Base-by-base conservation (phyloP, 2,888 invertebrate genomes). In the Coleophora deauratella region DNA sequence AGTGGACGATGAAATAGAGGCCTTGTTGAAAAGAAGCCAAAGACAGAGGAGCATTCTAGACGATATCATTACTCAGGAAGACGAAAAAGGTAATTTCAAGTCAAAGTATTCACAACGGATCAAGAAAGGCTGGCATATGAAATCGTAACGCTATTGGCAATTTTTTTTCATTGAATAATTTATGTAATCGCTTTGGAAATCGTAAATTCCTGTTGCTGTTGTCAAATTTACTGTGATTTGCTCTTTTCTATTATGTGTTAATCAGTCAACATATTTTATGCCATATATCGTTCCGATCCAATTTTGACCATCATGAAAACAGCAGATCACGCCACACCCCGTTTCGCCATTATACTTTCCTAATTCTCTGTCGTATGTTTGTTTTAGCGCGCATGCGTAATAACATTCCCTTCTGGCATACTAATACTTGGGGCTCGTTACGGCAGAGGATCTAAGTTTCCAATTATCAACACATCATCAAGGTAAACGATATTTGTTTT, bases 21-120 rank as follows among this genome's bases (percentile, higher is more conserved):
- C 87, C 44, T 77, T 92, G 43, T 76, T 92, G 37, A 87, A 78
- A 66, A 87, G 90, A 57, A 90, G 91, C 51, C 88, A 90, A 66
- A 88, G 87, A 58, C 91, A 92, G 69, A 87, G 91, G 68, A 91
- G 89, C 72, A 88, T 91, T 57, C 84, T 92, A 58, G 91, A 90
- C 54, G 91, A 92, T 72, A 90, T 91, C 55, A 77, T 90, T 45
- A 88, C 87, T 62, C 85, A 88, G 62, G 89, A 89, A 81, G 86
- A 87, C 57, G 82, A 72, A 69, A 84, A 86, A 86, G 86, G 86
- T 86, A 86, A 84, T 74, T 57, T 70, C 65, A 62, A 69, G 57
- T 69, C 62, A 59, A 59, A 67, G 55, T 69, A 53, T 68, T 60
- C 65, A 49, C 57, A 64, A 61, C 52, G 57, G 65, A 59, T 9